Evolutionary conservation across 1,140 invertebrate genomes (phyloP).

Genomic region (Parapsyche elsis): DNA sequence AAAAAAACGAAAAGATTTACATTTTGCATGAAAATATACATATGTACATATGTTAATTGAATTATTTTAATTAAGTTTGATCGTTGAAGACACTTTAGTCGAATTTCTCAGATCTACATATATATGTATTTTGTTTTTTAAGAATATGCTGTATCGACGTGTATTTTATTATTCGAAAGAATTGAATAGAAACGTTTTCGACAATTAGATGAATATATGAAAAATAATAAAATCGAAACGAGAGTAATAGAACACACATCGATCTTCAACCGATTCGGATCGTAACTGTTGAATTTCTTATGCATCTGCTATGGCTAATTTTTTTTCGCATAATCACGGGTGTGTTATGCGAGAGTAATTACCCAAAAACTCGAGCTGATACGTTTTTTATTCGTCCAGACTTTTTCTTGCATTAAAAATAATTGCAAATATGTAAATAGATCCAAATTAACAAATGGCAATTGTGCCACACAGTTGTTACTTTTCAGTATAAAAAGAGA

Average conservation of each 20-base stretch:
- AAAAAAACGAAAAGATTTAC: too few relatives aligned
- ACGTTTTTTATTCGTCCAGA: not conserved
- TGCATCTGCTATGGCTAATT: not conserved
- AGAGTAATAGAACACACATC: not conserved
- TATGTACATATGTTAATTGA: too few relatives aligned
- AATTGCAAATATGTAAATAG: slow-evolving; percentile 35
- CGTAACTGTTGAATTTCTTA: too few relatives aligned
- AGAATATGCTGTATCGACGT: too few relatives aligned
- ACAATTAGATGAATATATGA: not conserved
- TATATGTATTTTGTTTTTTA: too few relatives aligned
- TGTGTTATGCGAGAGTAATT: not conserved
- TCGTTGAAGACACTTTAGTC: too few relatives aligned
- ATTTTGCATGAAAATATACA: too few relatives aligned
- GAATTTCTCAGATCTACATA: too few relatives aligned
- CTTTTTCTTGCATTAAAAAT: not conserved
- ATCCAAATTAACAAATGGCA: slow-evolving; percentile 25
- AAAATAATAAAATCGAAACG: not conserved
- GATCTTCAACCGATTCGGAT: too few relatives aligned
- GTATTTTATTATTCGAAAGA: too few relatives aligned
- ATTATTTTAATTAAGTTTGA: too few relatives aligned
- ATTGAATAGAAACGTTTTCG: not conserved
- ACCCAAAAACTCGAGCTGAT: not conserved
- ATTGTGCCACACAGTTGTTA: not conserved
- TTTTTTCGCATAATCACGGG: not conserved
- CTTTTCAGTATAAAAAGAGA: slow-evolving; percentile 18